Percentiles rank a stretch among this genome's conserved stretches.
phyloP scores from a whole-genome alignment of 2,797 vertebrate genomes.

The Lacerta agilis region DNA sequence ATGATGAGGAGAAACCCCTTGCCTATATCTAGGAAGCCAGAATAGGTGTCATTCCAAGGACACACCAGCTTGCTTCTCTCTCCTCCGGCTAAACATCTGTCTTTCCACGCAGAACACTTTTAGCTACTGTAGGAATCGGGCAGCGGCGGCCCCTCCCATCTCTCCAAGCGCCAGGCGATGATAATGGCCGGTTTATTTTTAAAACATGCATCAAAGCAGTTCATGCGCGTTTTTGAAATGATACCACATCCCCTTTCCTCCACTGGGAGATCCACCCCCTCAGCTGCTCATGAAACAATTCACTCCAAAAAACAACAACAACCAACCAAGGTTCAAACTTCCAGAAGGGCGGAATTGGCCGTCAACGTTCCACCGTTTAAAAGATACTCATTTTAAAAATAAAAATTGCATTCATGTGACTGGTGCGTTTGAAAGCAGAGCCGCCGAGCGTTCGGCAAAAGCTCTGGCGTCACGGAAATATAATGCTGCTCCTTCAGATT shows the following conservation, averaged over 20 bases:
- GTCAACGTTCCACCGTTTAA: accelerated
- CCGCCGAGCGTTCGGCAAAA: conserved; percentile 44
- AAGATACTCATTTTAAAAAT: background rate
- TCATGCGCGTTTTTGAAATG: background rate
- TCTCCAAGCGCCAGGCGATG: background rate
- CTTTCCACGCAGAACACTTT: background rate
- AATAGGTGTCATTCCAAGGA: background rate
- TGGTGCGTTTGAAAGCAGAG: conserved; percentile 48
- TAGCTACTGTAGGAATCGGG: background rate
- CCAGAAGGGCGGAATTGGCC: background rate
- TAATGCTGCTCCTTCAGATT: conserved; percentile 52
- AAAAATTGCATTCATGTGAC: background rate
- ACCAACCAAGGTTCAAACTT: background rate
- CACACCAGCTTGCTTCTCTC: background rate
- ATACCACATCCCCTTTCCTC: background rate
- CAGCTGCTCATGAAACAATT: background rate
- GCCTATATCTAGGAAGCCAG: background rate
- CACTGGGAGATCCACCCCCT: background rate
- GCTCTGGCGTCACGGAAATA: conserved; percentile 47
- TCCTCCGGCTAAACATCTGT: background rate
- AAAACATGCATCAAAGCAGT: background rate
- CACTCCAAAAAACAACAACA: too few relatives aligned
- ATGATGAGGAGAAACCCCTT: background rate
- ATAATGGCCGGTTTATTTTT: background rate
- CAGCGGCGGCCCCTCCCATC: too few relatives aligned